Base-by-base conservation (phyloP, 2,797 vertebrate species). In the Australoheros facetus region DNA sequence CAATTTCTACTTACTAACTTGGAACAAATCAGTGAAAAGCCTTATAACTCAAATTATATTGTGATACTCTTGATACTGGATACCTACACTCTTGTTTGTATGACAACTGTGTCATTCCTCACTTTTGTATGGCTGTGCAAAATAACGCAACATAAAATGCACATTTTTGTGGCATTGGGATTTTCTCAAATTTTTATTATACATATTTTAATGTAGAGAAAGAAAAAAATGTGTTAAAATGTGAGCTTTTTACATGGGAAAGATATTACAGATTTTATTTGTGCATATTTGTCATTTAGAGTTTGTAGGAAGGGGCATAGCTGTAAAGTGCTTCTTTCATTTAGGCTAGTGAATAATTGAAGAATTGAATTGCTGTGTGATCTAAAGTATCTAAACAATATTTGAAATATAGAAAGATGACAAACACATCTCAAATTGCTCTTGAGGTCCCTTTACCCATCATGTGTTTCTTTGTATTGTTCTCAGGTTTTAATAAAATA, bases 381-480 rank as follows among this genome's bases (percentile, higher is more conserved):
- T 34, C 32, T 34, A 7, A 34, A 39, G 21, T 62, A 39, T 62
- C 23, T 62, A 11, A 62, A 39, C 59, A 8, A 7, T 34, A 16
- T 45, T 45, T 45, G 4, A 14, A 64, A 42, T 21, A 42, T 23
- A 42, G 21, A 23, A 42, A 0, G 7, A 14, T 14, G 4, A 45
- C 56, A 28, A 3, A 28, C 4, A 17, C n/a, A 26, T 51, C 23
- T 92, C 71, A 95, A 54, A 90, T 32, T 3, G 37, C 17, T 89
- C 78, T 94, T 26, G 32, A 32, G 5, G 66, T 71, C 4, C 70
- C 73, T 90, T 94, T 95, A 66, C 90, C 79, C 90, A 96, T 94
- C 13, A 96, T 51, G 85, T 94, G 86, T 87, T 92, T 96, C 82
- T 87, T 96, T 69, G 92, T 95, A 23, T 96, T 96, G 45, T 93